Percentiles rank a stretch among this genome's conserved stretches.
phyloP scores from a whole-genome alignment of 2,113 vertebrate genomes.

The Falco punctatus region DNA sequence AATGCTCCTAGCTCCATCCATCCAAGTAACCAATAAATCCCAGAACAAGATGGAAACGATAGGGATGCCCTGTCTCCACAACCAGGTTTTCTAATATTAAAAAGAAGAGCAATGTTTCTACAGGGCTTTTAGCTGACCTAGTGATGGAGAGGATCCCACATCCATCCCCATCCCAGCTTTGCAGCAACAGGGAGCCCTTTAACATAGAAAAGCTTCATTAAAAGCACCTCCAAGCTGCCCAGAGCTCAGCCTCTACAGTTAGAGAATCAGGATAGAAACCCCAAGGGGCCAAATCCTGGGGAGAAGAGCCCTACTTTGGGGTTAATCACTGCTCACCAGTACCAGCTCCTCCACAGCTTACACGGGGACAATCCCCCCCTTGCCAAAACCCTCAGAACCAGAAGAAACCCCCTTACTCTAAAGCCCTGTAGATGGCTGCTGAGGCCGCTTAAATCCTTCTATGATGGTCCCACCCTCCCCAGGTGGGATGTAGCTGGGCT shows the following conservation, averaged over 20 bases:
- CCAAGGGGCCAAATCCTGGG: neutral
- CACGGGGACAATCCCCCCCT: rapidly evolving
- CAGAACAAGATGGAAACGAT: rapidly evolving
- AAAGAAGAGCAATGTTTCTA: neutral
- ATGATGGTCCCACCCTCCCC: neutral
- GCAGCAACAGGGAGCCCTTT: no score
- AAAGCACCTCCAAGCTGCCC: neutral
- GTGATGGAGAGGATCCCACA: neutral
- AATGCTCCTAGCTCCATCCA: neutral
- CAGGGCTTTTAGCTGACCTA: neutral
- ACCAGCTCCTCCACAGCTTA: rapidly evolving
- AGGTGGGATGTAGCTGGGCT: neutral
- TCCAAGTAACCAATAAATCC: neutral
- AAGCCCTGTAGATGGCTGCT: rapidly evolving
- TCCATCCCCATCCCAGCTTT: neutral
- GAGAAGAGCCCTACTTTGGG: neutral
- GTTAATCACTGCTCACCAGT: neutral
- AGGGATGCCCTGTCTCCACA: neutral
- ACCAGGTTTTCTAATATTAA: neutral
- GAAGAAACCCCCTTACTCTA: rapidly evolving
- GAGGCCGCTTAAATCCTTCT: neutral
- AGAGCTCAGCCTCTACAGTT: neutral
- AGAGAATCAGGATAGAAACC: neutral
- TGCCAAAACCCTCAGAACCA: neutral
- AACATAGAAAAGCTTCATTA: neutral